Evolutionary conservation across 2,797 vertebrate genomes (phyloP), one percentile per base, ranked within the genome.

Genomic region (Oreochromis mossambicus): DNA sequence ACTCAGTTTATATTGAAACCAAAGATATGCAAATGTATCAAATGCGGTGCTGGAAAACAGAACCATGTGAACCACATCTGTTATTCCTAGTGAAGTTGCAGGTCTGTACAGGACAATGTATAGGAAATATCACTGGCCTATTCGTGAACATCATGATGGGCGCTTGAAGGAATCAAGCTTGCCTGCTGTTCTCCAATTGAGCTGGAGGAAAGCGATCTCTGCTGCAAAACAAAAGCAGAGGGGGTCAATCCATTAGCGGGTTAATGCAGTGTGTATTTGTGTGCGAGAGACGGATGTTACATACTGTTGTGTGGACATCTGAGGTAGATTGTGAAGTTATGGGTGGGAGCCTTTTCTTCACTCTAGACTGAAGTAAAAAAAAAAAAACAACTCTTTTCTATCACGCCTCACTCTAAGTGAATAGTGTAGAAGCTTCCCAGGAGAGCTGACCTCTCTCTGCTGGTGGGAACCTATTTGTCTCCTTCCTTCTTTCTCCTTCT

Each of bases 391-490:
- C 56, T 91, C 88, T 90, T 91, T 92, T 88, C 88, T 83, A 90
- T 51, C 86, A 93, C 92, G 89, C 90, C 91, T 92, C 80, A 11
- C 56, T 83, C 63, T 81, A 80, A 86, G 81, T 91, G 87, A 94
- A 93, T 77, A 81, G 86, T 51, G 85, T 78, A 68, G 84, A 86
- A 58, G 81, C 75, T 21, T 94, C 94, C 93, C 94, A 77, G 58
- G 92, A 92, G 94, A 92, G 81, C 90, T 93, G 95, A 94, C 93
- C 94, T 94, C 93, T 91, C 93, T 85, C 83, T 88, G 85, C 88
- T 46, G 82, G 87, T 95, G 95, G 92, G 93, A 95, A 95, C 89
- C 81, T 80, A 86, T 95, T 95, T 93, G 93, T 95, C 93, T 92
- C 87, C 55, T 78, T 86, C 82, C 70, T 78, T 82, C 88, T 90